Conservation (phyloP, 2,113 vertebrate species). For the Hemibagrus wyckioides region DNA sequence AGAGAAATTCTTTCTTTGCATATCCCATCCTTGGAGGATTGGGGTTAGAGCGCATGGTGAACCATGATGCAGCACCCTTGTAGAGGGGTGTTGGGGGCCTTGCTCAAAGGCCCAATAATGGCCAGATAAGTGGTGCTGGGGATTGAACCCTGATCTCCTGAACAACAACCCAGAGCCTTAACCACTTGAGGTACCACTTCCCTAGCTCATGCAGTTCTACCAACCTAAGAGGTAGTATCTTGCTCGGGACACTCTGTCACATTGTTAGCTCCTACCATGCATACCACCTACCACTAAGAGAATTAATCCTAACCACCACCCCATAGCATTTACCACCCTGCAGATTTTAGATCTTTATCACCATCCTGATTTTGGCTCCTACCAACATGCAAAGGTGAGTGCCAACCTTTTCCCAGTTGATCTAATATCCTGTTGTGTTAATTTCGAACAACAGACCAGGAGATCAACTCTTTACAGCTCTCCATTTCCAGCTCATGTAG, state of each 20-base stretch:
- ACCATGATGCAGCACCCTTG: too few relatives aligned
- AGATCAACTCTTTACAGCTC: not conserved
- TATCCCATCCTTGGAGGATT: too few relatives aligned
- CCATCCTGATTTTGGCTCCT: not conserved
- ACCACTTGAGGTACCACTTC: too few relatives aligned
- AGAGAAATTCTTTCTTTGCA: too few relatives aligned
- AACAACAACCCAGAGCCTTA: too few relatives aligned
- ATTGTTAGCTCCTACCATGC: not conserved
- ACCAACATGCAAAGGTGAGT: not conserved
- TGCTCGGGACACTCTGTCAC: not conserved
- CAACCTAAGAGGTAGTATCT: not conserved
- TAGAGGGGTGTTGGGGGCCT: too few relatives aligned
- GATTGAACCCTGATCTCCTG: too few relatives aligned
- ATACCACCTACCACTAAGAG: not conserved
- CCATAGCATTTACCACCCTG: too few relatives aligned
- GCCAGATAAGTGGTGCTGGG: too few relatives aligned
- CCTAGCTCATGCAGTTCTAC: too few relatives aligned
- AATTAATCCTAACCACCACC: not conserved
- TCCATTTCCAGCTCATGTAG: not conserved
- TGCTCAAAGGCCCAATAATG: too few relatives aligned
- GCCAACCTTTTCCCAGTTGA: not conserved
- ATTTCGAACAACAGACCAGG: not conserved
- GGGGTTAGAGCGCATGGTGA: too few relatives aligned
- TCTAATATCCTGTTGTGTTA: not conserved
- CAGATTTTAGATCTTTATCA: not conserved